phyloP scores from a whole-genome alignment of 1,140 invertebrate species.

The Sycophaga agraensis region DNA sequence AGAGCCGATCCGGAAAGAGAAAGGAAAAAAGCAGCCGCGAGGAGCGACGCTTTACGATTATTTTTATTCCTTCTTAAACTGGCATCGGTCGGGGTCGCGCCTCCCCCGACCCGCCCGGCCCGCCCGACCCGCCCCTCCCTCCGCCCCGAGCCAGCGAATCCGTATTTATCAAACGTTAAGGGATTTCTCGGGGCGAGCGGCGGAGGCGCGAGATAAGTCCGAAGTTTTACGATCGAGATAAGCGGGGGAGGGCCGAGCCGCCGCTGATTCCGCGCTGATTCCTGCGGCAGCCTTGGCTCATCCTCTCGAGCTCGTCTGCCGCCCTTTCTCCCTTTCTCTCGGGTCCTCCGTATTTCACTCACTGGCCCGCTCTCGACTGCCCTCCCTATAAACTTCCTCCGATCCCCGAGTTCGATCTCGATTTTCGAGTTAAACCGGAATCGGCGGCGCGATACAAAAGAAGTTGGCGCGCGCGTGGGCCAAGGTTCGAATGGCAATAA shows the following conservation, averaged over 20 bases:
- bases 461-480: not conserved
- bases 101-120: not conserved
- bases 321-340: not conserved
- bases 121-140: too few species aligned
- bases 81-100: conserved; percentile 32
- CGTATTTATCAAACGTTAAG: conserved; percentile 45
- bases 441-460: conserved; percentile 2
- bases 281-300: not conserved
- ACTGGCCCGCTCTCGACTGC: not conserved
- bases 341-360: not conserved
- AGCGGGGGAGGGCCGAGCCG: conserved; percentile 24
- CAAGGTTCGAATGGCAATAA: not conserved
- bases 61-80: conserved; percentile 43
- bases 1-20: too few species aligned
- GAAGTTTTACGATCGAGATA: conserved; percentile 41
- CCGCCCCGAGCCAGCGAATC: conserved; percentile 28
- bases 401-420: not conserved
- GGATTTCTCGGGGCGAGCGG: conserved; percentile 36
- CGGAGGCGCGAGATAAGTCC: conserved; percentile 37
- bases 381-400: conserved; percentile 1
- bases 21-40: not conserved
- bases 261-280: conserved; percentile 13
- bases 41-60: conserved; percentile 39
- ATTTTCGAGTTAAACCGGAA: not conserved
- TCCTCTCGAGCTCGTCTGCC: not conserved